Evolutionary conservation across 2,797 vertebrate species (phyloP).

Genomic region (Gymnocypris eckloni): DNA sequence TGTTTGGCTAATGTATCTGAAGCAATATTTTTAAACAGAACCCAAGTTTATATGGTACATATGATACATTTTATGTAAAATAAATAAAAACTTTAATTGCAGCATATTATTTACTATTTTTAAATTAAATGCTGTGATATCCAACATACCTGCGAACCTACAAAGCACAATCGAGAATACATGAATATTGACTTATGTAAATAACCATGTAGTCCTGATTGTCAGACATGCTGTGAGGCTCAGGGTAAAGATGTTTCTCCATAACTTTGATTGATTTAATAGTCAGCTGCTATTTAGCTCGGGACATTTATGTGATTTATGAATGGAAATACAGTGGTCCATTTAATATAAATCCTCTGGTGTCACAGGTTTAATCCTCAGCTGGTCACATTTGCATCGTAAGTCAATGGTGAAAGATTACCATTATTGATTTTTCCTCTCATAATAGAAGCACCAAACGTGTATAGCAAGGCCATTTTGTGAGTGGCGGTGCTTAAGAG

Average conservation of each 20-base stretch:
- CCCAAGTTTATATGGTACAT: background rate
- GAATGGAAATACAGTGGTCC: background rate
- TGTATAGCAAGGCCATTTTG: slow-evolving; percentile 40
- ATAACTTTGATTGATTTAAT: slow-evolving; percentile 22
- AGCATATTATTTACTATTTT: background rate
- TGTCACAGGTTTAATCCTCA: slow-evolving; percentile 57
- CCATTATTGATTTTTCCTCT: slow-evolving; percentile 67
- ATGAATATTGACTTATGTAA: background rate
- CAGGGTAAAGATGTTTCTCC: background rate
- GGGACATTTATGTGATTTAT: slow-evolving; percentile 6
- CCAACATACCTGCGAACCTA: background rate
- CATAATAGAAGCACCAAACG: slow-evolving; percentile 54
- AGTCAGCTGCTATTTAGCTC: slow-evolving; percentile 15
- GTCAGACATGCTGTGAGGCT: background rate
- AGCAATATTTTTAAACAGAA: background rate
- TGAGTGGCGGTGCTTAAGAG: slow-evolving; percentile 45
- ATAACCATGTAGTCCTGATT: background rate
- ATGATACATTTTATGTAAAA: background rate
- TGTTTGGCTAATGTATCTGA: background rate
- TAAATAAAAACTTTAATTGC: too few relatives aligned
- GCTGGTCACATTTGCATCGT: slow-evolving; percentile 50
- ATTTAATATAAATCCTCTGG: slow-evolving; percentile 26
- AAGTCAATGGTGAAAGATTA: slow-evolving; percentile 59
- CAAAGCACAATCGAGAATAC: background rate
- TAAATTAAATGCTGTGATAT: background rate